Evolutionary conservation across 2,888 invertebrate species (phyloP).

Genomic region (Cheilosia variabilis): DNA sequence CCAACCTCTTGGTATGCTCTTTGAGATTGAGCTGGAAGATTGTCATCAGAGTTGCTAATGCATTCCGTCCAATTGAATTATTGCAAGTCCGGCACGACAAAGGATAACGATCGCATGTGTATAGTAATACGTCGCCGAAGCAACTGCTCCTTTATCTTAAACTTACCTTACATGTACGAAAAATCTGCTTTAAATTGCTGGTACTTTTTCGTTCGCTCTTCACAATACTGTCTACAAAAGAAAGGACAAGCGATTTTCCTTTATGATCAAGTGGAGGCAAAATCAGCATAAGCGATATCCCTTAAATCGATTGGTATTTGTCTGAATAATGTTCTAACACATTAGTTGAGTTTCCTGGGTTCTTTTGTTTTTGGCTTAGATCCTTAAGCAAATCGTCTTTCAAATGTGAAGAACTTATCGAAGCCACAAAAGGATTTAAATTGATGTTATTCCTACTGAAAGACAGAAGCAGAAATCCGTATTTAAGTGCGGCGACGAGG

Average conservation of each 20-base stretch:
- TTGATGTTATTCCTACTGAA: conserved; percentile 27
- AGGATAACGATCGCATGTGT: conserved; percentile 65
- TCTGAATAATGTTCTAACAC: conserved; percentile 51
- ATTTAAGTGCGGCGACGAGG: conserved; percentile 9
- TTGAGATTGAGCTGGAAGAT: conserved; percentile 68
- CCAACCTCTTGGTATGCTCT: conserved; percentile 57
- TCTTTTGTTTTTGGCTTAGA: conserved; percentile 17
- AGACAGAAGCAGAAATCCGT: conserved; percentile 33
- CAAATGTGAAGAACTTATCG: conserved; percentile 30
- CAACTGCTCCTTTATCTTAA: conserved; percentile 5
- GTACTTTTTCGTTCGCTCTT: not conserved
- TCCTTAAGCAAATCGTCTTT: conserved; percentile 57
- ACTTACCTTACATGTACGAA: conserved; percentile 9
- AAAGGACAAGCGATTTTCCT: not conserved
- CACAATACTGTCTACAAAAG: too few species aligned
- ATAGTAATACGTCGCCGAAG: conserved; percentile 1
- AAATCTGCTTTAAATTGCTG: not conserved
- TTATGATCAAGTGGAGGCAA: conserved; percentile 32
- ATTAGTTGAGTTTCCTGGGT: conserved; percentile 32
- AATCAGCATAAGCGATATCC: conserved; percentile 67
- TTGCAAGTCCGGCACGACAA: conserved; percentile 60
- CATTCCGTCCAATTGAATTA: conserved; percentile 75
- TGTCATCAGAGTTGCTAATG: conserved; percentile 74
- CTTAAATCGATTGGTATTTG: conserved; percentile 60
- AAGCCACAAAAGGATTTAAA: conserved; percentile 43